Percentiles rank a stretch among this genome's conserved stretches.
Conservation (phyloP, 2,888 invertebrate species). For the Norana najaformis region DNA sequence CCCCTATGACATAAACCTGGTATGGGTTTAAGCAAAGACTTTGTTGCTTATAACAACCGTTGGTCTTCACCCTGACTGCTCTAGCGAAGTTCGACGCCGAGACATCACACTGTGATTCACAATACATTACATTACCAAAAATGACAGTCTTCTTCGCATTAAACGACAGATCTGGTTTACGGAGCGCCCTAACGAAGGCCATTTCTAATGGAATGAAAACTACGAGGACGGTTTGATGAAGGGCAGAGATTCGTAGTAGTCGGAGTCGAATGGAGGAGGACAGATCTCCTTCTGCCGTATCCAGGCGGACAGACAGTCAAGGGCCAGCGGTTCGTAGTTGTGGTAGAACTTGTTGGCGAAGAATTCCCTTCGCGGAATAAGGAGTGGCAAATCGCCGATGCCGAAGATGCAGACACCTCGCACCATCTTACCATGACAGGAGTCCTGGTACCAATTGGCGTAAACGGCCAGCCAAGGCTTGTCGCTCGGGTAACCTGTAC, state of each 20-base stretch:
- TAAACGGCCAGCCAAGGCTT: constrained; percentile 49
- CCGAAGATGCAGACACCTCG: constrained; percentile 53
- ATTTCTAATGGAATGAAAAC: background rate
- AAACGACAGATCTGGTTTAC: background rate
- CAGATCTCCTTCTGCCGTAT: constrained; percentile 43
- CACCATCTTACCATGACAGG: constrained; percentile 45
- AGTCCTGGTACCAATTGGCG: constrained; percentile 46
- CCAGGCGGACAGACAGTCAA: constrained; percentile 49
- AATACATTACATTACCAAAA: too few species aligned
- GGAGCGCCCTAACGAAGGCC: background rate
- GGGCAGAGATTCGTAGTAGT: constrained; percentile 43
- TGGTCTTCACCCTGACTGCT: too few species aligned
- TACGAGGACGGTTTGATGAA: constrained; percentile 36
- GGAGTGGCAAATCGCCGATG: constrained; percentile 47
- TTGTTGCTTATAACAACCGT: too few species aligned
- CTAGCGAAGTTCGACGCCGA: too few species aligned
- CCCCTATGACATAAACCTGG: too few species aligned
- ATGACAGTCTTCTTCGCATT: background rate
- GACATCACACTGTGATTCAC: too few species aligned
- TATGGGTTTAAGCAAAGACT: too few species aligned
- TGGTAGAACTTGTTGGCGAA: constrained; percentile 54
- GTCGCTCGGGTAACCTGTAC: constrained; percentile 44
- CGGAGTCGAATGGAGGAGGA: constrained; percentile 37
- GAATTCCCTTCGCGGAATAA: constrained; percentile 46
- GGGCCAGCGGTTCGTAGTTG: constrained; percentile 48